Evolutionary conservation across 2,888 invertebrate species (phyloP).

Genomic region (Nudaria mundana): DNA sequence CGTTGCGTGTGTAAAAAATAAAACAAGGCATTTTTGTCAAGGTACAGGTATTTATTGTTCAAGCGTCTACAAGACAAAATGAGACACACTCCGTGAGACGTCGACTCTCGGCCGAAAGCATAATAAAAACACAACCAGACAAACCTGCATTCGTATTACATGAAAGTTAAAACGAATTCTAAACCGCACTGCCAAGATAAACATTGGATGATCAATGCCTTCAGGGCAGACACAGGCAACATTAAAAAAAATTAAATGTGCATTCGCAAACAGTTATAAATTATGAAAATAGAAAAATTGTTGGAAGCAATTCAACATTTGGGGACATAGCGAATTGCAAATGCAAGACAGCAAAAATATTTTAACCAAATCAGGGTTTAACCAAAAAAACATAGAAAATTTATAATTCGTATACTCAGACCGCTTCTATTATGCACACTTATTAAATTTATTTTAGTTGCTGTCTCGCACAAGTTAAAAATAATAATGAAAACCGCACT

Average conservation of each 20-base stretch:
- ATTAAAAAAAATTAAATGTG: conserved; percentile 15
- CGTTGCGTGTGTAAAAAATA: conserved; percentile 15
- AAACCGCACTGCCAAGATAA: conserved; percentile 63
- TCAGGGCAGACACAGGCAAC: no score
- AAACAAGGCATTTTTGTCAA: conserved; percentile 53
- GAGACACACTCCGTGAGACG: conserved; percentile 64
- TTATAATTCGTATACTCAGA: conserved; percentile 8
- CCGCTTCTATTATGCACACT: background rate
- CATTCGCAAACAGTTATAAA: conserved; percentile 27
- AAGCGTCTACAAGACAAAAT: conserved; percentile 73
- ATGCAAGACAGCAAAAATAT: conserved; percentile 24
- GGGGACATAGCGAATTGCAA: conserved; percentile 29
- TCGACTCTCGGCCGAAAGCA: conserved; percentile 53
- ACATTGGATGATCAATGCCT: no score
- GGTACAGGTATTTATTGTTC: conserved; percentile 79
- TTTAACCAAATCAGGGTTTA: background rate
- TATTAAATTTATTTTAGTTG: conserved; percentile 11
- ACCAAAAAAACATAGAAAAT: conserved; percentile 5
- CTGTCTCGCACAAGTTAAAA: conserved; percentile 22
- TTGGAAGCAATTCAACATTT: conserved; percentile 31
- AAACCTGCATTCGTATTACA: conserved; percentile 49
- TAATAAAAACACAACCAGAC: conserved; percentile 61
- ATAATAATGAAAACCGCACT: conserved; percentile 19
- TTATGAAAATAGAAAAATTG: conserved; percentile 21
- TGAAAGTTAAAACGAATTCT: conserved; percentile 40